Evolutionary conservation across 2,797 vertebrate genomes (phyloP).

Genomic region (Pelodytes ibericus): DNA sequence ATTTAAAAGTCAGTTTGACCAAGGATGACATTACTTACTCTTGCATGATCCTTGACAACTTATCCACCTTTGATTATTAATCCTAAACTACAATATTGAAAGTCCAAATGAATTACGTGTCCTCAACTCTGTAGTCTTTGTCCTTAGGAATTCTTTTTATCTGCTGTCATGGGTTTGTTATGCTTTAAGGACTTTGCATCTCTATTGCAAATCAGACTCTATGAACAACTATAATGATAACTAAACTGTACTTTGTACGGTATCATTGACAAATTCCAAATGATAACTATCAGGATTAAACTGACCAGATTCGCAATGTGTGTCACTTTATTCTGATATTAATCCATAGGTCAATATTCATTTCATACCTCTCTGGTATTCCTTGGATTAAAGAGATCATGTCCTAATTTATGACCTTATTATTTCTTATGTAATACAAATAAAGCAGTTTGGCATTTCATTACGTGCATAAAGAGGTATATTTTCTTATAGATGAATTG

Average conservation of each 20-base stretch:
- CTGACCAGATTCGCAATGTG: not conserved
- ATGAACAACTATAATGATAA: slow-evolving; percentile 14
- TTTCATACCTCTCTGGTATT: not conserved
- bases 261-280: not conserved
- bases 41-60: too few species aligned
- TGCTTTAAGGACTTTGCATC: slow-evolving; percentile 56
- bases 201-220: slow-evolving; percentile 50
- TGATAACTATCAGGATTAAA: not conserved
- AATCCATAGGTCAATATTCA: not conserved
- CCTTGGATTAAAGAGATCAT: too few species aligned
- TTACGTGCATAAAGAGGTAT: too few species aligned
- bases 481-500: too few species aligned
- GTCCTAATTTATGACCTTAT: too few species aligned
- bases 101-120: slow-evolving; percentile 56
- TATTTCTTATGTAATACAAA: too few species aligned
- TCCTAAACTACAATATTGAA: too few species aligned
- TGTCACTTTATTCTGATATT: not conserved
- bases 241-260: slow-evolving; percentile 1
- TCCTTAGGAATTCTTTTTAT: slow-evolving; percentile 55
- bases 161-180: slow-evolving; percentile 64
- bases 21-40: too few species aligned
- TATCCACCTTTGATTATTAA: too few species aligned
- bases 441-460: too few species aligned
- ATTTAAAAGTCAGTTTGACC: too few species aligned
- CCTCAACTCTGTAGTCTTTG: slow-evolving; percentile 69